Conservation (phyloP, 2,113 vertebrate genomes). For the Burhinus oedicnemus region DNA sequence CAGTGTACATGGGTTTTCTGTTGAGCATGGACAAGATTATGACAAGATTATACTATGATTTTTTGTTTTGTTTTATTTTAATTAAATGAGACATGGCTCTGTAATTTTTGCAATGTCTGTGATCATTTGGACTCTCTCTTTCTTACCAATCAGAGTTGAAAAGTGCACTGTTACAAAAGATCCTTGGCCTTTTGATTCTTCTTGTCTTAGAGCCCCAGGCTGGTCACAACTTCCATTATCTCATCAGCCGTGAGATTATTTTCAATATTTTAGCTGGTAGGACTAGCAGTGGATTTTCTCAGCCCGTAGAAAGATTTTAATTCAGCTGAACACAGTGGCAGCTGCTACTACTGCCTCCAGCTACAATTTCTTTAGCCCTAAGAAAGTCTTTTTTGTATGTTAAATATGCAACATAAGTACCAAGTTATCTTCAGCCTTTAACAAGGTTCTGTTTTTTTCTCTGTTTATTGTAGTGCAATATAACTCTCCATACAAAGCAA, state of each 20-base stretch:
- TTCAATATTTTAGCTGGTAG: slow-evolving; percentile 37
- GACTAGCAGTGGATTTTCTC: slow-evolving; percentile 1
- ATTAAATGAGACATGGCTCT: neutral
- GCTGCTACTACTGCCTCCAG: neutral
- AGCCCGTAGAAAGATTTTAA: slow-evolving; percentile 13
- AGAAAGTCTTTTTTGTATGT: neutral
- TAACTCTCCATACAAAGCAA: neutral
- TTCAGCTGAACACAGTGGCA: slow-evolving; percentile 9
- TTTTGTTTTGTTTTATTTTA: neutral
- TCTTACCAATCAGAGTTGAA: neutral
- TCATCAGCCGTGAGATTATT: slow-evolving; percentile 18
- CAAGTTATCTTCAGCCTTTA: slow-evolving; percentile 26
- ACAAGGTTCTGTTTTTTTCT: neutral
- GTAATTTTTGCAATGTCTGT: neutral
- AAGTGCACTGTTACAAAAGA: neutral
- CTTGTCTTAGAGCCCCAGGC: neutral
- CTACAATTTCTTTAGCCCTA: neutral
- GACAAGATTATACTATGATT: neutral
- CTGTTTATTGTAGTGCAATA: neutral
- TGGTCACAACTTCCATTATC: neutral
- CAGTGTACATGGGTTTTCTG: neutral
- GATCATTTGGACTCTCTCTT: neutral
- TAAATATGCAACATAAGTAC: slow-evolving; percentile 36
- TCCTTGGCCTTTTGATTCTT: neutral
- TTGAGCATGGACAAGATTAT: neutral